These are phyloP conservation scores for Xiphophorus couchianus DNA, from an alignment of 2,113 vertebrate genomes.

Conservation along the genomic window DNA sequence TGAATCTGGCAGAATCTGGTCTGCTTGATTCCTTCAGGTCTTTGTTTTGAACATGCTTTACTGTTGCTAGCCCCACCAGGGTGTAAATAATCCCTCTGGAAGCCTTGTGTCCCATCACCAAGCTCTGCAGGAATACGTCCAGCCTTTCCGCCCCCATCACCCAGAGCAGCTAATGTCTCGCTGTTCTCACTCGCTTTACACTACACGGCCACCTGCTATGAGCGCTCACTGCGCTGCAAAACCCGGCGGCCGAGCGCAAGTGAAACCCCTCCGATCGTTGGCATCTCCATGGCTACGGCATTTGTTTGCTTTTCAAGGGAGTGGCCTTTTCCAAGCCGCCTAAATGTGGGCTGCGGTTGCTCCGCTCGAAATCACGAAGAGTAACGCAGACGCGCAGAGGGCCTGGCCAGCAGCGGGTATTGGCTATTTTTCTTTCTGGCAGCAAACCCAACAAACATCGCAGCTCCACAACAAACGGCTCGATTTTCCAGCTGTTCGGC, in stretches of 20 bases:
- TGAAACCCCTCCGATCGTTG: conserved; percentile 16
- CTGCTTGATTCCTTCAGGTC: too few species aligned
- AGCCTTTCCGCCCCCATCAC: background rate
- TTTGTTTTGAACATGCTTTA: conserved; percentile 21
- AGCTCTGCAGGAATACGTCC: conserved; percentile 3
- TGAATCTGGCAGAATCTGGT: too few species aligned
- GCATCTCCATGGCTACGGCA: conserved; percentile 67
- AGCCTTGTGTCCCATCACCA: conserved; percentile 2
- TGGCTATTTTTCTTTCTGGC: conserved; percentile 49
- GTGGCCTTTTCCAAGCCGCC: conserved; percentile 60
- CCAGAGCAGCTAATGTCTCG: conserved; percentile 22
- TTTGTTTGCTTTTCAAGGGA: conserved; percentile 74
- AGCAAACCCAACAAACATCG: conserved; percentile 48
- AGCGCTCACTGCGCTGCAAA: conserved; percentile 22
- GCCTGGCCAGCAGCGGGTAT: conserved; percentile 35
- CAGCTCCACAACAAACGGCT: conserved; percentile 29
- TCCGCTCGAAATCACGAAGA: conserved; percentile 61
- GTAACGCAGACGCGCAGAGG: conserved; percentile 34
- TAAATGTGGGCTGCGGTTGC: conserved; percentile 65
- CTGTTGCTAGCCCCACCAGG: conserved; percentile 50
- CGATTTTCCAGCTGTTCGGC: conserved; percentile 45
- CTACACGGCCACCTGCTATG: conserved; percentile 35
- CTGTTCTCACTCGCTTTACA: conserved; percentile 26
- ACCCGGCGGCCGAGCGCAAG: conserved; percentile 17
- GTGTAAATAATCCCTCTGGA: conserved; percentile 25